Evolutionary conservation across 1,140 invertebrate genomes (phyloP).

Genomic region (Caligus rogercresseyi): DNA sequence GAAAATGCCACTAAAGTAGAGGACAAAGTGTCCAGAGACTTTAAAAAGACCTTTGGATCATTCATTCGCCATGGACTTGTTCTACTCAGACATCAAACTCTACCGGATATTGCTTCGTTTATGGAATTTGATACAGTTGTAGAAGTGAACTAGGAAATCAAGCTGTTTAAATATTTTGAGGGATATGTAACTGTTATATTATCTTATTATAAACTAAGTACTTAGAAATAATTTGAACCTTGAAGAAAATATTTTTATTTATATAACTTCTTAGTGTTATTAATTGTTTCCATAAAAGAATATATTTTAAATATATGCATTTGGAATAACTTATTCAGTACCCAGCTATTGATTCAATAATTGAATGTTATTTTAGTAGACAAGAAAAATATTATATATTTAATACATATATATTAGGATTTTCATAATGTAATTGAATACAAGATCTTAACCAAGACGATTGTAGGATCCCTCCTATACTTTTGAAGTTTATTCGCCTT

Average conservation of each 20-base stretch:
- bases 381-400: not conserved
- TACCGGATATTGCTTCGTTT: not conserved
- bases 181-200: no score
- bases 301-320: not conserved
- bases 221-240: not conserved
- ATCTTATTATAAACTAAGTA: no score
- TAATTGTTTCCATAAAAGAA: not conserved
- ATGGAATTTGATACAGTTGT: not conserved
- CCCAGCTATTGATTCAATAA: no score
- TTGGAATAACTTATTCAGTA: no score
- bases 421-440: not conserved
- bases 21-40: not conserved
- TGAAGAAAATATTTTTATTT: not conserved
- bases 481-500: constrained; percentile 22
- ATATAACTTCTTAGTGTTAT: not conserved
- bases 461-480: constrained; percentile 15
- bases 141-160: not conserved
- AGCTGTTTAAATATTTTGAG: not conserved
- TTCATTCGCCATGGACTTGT: not conserved
- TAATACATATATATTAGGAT: not conserved
- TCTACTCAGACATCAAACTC: not conserved
- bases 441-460: constrained; percentile 2
- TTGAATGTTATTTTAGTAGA: no score
- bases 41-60: not conserved
- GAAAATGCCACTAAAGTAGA: not conserved